Evolutionary conservation across 2,888 invertebrate genomes (phyloP).

Genomic region (Drosophila algonquin): DNA sequence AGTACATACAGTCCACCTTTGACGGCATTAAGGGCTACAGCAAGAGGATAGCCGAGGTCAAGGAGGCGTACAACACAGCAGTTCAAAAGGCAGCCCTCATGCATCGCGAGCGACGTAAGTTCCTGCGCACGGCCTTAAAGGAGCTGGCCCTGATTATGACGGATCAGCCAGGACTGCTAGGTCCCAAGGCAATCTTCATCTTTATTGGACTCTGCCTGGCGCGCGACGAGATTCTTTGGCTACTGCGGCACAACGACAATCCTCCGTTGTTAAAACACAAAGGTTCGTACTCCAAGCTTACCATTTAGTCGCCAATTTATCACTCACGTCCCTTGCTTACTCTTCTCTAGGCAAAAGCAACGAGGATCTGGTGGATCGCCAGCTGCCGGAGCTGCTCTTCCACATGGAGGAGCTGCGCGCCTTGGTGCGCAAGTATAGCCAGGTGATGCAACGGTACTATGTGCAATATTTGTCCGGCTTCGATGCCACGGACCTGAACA

Average conservation of each 20-base stretch:
- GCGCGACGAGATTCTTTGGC: constrained; percentile 98
- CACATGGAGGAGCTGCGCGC: constrained; percentile 99
- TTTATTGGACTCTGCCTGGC: constrained; percentile 98
- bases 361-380: constrained; percentile 97
- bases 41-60: constrained; percentile 96
- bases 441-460: constrained; percentile 98
- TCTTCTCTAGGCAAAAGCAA: constrained; percentile 85
- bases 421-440: constrained; percentile 96
- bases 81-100: constrained; percentile 95
- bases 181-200: constrained; percentile 98
- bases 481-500: constrained; percentile 96
- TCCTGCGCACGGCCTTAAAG: constrained; percentile 96
- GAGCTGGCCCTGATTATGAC: constrained; percentile 97
- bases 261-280: constrained; percentile 94
- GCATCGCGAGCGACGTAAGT: constrained; percentile 98
- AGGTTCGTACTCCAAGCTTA: constrained; percentile 82
- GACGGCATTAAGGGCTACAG: constrained; percentile 97
- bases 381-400: constrained; percentile 97
- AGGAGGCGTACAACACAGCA: constrained; percentile 96
- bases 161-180: constrained; percentile 97
- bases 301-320: neutral
- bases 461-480: constrained; percentile 98
- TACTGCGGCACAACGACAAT: constrained; percentile 97
- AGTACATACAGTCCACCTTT: constrained; percentile 95
- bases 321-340: neutral